Evolutionary conservation across 2,113 vertebrate genomes (phyloP), one percentile per base, ranked within the genome.

Genomic region (Scopus umbretta): DNA sequence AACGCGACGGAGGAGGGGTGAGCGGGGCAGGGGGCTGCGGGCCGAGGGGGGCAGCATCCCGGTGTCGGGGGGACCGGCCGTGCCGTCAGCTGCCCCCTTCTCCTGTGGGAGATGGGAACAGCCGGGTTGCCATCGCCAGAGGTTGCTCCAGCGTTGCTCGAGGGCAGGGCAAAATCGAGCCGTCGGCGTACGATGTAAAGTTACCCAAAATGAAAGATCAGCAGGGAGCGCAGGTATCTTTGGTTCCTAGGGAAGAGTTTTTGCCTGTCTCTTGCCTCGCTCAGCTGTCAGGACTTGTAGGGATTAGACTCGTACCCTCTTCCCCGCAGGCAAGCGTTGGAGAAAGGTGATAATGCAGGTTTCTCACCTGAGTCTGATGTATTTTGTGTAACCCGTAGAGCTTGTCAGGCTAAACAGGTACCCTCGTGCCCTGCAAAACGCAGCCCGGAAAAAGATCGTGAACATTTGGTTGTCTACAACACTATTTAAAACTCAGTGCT

Each of bases 1-100:
- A 98, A 98, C 94, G 87, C 97, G 1, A 95, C 94, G 4, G 97
- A 90, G 17, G 98, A 98, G 36, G 98, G 98, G 98, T 98, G 92
- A 98, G 98, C 78, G 53, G 45, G 9, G 29, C 36, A 4, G 88
- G 92, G 67, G 36, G 63, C 36, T 12, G 42, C 3, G 62, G 42
- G 40, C 16, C 29, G 7, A 42, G 10, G 6, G 22, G 27, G 40
- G 36, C 11, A 5, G 12, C 13, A 3, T 7, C 17, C 29, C 15
- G 22, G 25, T 3, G 61, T 10, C 45, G 2, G 52, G 4, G 67
- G 34, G 30, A 22, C n/a, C 18, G 40, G 58, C 30, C 1, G 42
- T 16, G 76, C 84, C 16, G n/a, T 26, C 21, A 21, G 16, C 53
- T 13, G 43, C 9, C 22, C 26, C 14, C 25, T 19, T 32, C 23